Evolutionary conservation across 2,797 vertebrate species (phyloP), one percentile per base, ranked within the genome.

Genomic region (Eulemur mongoz): DNA sequence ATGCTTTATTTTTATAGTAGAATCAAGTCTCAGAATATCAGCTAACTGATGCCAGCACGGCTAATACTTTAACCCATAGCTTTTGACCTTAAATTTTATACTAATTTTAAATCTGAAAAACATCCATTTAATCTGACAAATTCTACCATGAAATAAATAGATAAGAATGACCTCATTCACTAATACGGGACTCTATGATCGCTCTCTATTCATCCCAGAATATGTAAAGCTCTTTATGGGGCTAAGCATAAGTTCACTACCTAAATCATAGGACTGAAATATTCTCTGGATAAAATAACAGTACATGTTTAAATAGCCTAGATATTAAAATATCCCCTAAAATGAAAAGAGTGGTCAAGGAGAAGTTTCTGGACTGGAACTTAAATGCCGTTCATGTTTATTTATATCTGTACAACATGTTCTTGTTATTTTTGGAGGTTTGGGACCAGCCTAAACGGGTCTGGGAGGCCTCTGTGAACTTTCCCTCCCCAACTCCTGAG

Each of bases 381-480:
- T 54, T 85, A 75, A 73, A 85, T 40, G 76, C 7, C 15, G 35
- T 63, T 80, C 25, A 4, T 82, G 45, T 38, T 93, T 95, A 84
- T 81, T 92, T 94, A 93, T 89, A 73, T 73, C 76, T 45, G 23
- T 52, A 86, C 6, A 3, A 15, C 61, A 80, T 85, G 83, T 82
- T 87, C 87, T 79, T 12, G 27, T 65, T 94, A 95, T 86, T 89
- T 96, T 91, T 95, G 90, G 90, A 85, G 73, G 63, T 38, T 67
- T 95, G 65, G 69, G 65, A 25, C 25, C n/a, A 75, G 52, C 11
- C 40, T 38, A 52, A 57, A 23, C 27, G 75, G 67, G 12, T 50
- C 78, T 11, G 25, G 0, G 14, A 93, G 23, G 75, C 7, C 17
- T 52, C 40, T 84, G 0, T 80, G 45, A 92, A 79, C 22, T 50